Evolutionary conservation across 2,888 invertebrate species (phyloP).

Genomic region (Slavum lentiscoides): DNA sequence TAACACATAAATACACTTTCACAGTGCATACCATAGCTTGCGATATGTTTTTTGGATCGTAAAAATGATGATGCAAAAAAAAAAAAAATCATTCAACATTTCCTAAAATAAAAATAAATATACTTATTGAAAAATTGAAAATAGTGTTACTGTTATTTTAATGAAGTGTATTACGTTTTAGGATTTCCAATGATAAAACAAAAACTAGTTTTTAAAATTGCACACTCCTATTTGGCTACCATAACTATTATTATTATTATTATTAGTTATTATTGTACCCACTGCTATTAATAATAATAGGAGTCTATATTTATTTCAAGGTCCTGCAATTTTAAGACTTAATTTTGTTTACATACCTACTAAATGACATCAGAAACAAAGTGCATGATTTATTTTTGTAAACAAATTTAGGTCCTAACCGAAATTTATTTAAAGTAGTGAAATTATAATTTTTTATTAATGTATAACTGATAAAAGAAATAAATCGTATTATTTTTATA

Average conservation of each 20-base stretch:
- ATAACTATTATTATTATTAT: slow-evolving; percentile 13
- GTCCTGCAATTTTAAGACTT: slow-evolving; percentile 1
- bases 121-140: too few relatives aligned
- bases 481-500: too few relatives aligned
- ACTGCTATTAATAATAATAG: slow-evolving; percentile 10
- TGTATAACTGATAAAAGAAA: too few relatives aligned
- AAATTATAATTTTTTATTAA: too few relatives aligned
- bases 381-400: background rate
- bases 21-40: background rate
- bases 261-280: background rate
- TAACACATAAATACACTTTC: background rate
- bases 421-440: background rate
- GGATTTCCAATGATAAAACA: background rate
- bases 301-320: background rate
- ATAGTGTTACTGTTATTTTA: too few relatives aligned
- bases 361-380: background rate
- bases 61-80: background rate
- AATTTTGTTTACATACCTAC: slow-evolving; percentile 8
- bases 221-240: background rate
- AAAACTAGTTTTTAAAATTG: background rate
- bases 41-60: background rate
- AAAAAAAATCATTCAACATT: background rate
- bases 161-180: background rate
- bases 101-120: background rate
- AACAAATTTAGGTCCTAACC: background rate